Evolutionary conservation across 2,113 vertebrate genomes (phyloP), one percentile per base, ranked within the genome.

Genomic region (Hucho hucho): DNA sequence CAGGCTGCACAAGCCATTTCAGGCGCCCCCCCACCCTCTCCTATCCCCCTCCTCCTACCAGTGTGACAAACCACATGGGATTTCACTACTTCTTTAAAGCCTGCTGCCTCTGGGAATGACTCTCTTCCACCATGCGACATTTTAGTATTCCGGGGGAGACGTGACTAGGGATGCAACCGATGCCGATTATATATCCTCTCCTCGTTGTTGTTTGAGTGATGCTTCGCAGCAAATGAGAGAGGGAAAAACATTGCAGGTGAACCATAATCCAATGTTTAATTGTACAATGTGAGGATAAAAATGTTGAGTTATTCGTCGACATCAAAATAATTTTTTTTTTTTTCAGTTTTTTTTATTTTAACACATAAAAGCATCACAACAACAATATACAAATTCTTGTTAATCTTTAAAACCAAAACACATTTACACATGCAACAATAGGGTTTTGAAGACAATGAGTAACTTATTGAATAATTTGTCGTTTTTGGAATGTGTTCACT

Each of bases 351-450:
- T 92, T 95, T 90, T 88, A 92, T 95, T 92, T 92, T 88, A 94
- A 95, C 95, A 97, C 92, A 93, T 93, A 95, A 95, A 96, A 95
- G 90, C 93, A 95, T 89, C 94, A 97, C 95, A 92, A 93, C 94
- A 94, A 97, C 95, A 93, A 96, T 95, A 94, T 93, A 96, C 94
- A 98, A 92, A 94, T 94, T 92, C 89, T 93, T 94, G 91, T 87
- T 94, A 92, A 92, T 94, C 89, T 93, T 95, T 87, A 92, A 95
- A 95, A 95, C 89, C 94, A 92, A 95, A 95, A 96, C 92, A 92
- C 92, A 95, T 92, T 89, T 92, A 95, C 90, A 97, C 95, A 95
- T 95, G 95, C 95, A 97, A 95, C 93, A 93, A 93, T 92, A 94
- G 93, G 95, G 95, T 93, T 18, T 93, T 93, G 37, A 91, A 93